Conservation (phyloP, 2,888 invertebrate genomes). For the Zygothrica quintamaculata region DNA sequence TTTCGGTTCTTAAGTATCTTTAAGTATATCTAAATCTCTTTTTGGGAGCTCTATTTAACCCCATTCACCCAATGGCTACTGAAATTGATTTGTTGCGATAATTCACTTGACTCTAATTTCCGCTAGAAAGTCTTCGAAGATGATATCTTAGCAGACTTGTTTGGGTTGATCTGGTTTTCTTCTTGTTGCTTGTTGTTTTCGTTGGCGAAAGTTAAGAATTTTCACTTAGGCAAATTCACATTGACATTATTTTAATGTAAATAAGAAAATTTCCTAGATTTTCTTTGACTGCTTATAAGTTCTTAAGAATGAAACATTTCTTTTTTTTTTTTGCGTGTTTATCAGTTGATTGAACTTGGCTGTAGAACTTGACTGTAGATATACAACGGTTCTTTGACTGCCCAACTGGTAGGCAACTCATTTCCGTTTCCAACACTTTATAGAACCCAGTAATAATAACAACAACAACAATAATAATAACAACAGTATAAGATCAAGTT, state of each 20-base stretch:
- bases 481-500: slow-evolving; percentile 29
- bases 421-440: slow-evolving; percentile 60
- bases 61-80: slow-evolving; percentile 31
- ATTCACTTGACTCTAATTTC: slow-evolving; percentile 40
- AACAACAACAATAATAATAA: slow-evolving; percentile 1
- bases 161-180: slow-evolving; percentile 41
- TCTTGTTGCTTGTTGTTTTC: too few species aligned
- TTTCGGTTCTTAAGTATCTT: slow-evolving; percentile 31
- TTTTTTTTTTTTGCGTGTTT: too few species aligned
- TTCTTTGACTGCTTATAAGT: slow-evolving; percentile 2
- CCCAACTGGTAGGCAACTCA: slow-evolving; percentile 53
- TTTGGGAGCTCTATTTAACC: slow-evolving; percentile 27
- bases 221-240: slow-evolving; percentile 48
- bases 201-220: slow-evolving; percentile 72
- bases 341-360: slow-evolving; percentile 25
- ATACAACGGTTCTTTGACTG: slow-evolving; percentile 40
- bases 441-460: slow-evolving; percentile 5
- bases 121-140: slow-evolving; percentile 53
- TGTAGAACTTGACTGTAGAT: slow-evolving; percentile 51
- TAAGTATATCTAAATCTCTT: slow-evolving; percentile 17
- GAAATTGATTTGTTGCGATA: slow-evolving; percentile 58
- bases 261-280: slow-evolving; percentile 2
- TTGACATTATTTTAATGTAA: slow-evolving; percentile 19
- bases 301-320: too few species aligned
- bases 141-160: slow-evolving; percentile 29